phyloP scores from a whole-genome alignment of 2,888 invertebrate species.

The Linnaemya vulpina region DNA sequence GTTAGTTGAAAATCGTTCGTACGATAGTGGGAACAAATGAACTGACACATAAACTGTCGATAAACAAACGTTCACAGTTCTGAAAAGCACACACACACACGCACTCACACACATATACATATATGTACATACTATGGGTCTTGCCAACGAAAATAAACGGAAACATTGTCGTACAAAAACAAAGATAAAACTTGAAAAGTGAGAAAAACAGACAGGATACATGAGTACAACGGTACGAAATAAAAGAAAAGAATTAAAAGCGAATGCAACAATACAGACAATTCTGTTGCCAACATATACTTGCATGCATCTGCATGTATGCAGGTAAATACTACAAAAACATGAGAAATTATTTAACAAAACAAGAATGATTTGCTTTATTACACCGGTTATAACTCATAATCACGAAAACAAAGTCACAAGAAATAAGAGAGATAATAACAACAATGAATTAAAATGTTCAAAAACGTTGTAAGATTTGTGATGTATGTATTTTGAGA shows the following conservation, averaged over 20 bases:
- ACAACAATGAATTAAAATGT: slow-evolving; percentile 37
- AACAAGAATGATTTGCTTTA: slow-evolving; percentile 45
- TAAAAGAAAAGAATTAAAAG: slow-evolving; percentile 44
- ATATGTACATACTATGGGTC: background rate
- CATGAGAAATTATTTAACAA: slow-evolving; percentile 48
- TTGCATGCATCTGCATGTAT: background rate
- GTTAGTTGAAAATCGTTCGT: slow-evolving; percentile 33
- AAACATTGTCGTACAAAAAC: slow-evolving; percentile 40
- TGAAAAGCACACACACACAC: slow-evolving; percentile 21
- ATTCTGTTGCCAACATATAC: slow-evolving; percentile 53
- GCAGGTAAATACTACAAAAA: slow-evolving; percentile 23
- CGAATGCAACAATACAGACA: slow-evolving; percentile 36
- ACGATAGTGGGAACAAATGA: slow-evolving; percentile 41
- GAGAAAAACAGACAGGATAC: slow-evolving; percentile 56
- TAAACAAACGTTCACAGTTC: slow-evolving; percentile 41
- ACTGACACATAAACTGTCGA: slow-evolving; percentile 28
- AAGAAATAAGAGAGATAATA: slow-evolving; percentile 11
- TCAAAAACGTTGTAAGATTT: slow-evolving; percentile 1
- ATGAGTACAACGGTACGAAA: slow-evolving; percentile 44
- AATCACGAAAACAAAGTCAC: slow-evolving; percentile 32
- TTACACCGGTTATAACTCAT: slow-evolving; percentile 55
- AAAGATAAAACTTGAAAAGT: slow-evolving; percentile 34
- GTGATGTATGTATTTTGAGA: background rate
- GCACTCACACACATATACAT: background rate
- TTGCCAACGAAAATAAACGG: slow-evolving; percentile 59